Base-by-base conservation (phyloP, 2,888 invertebrate genomes). In the Boloria selene region DNA sequence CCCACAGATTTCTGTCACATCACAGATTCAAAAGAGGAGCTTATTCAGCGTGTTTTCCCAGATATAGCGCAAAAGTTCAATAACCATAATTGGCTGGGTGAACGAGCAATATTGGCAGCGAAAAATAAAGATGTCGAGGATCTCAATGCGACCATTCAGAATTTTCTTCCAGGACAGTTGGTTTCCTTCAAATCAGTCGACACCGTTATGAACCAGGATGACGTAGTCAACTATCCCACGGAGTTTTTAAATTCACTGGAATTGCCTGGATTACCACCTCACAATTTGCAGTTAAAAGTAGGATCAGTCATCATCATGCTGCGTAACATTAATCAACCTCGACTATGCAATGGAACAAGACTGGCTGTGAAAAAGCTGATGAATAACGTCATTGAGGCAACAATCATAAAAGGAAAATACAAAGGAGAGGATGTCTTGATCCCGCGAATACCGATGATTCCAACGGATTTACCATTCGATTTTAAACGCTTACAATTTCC, bases 221-320 rank as follows among this genome's bases (percentile, higher is more conserved):
- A 78, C 58, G 74, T 72, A 4, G 74, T 75, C 47, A 78, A 78
- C 73, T 80, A 77, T 77, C 78, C 78, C 59, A 26, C 72, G 13
- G 77, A 79, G 71, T 78, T 77, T 77, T 78, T 78, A 72, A 79
- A 78, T 31, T 78, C 75, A 0, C 63, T 79, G 70, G 74, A 78
- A 18, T 69, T 75, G 61, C 74, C 74, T 18, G 76, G 77, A 68
- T 66, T 78, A 44, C 76, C 76, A 72, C 75, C 77, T 49, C 75
- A 79, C 49, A 16, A 77, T 76, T 68, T 78, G 16, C 73, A 73
- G 69, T 70, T 76, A 61, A 75, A 75, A 47, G 64, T 75, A 49
- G 75, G 71, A 56, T 73, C 72, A 14, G 68, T 72, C 13, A 58
- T 74, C 22, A 74, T 76, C 16, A 70, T 73, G 70, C 65, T 74